Conservation (phyloP, 2,113 vertebrate genomes). For the Scolopax mira region DNA sequence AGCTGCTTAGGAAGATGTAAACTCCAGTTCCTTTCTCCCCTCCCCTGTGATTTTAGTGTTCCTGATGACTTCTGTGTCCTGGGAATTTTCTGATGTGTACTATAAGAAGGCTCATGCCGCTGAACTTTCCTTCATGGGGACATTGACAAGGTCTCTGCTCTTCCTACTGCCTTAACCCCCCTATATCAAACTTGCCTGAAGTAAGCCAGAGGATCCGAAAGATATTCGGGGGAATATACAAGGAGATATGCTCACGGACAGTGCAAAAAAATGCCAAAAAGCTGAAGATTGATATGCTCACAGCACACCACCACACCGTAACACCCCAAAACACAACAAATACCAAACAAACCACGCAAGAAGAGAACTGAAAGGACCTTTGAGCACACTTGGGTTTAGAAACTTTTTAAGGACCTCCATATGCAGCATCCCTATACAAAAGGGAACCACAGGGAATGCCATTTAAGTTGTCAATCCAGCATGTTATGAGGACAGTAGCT, state of each 20-base stretch:
- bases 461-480: neutral
- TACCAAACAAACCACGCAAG: neutral
- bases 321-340: neutral
- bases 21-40: neutral
- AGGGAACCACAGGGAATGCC: neutral
- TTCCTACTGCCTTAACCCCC: neutral
- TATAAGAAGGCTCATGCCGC: neutral
- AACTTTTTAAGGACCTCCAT: neutral
- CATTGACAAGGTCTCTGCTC: neutral
- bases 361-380: neutral
- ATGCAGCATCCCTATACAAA: neutral
- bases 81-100: neutral
- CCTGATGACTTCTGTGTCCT: neutral
- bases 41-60: neutral
- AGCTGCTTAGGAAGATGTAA: neutral
- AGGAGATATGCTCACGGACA: neutral
- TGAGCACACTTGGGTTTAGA: neutral
- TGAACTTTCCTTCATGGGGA: neutral
- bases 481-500: neutral
- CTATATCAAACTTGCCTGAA: neutral
- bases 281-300: neutral
- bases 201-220: neutral
- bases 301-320: neutral
- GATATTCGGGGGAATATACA: neutral
- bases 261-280: neutral